These are phyloP conservation scores for Camponotus vicinus DNA, from an alignment of 1,140 invertebrate species.

Conservation along the genomic window DNA sequence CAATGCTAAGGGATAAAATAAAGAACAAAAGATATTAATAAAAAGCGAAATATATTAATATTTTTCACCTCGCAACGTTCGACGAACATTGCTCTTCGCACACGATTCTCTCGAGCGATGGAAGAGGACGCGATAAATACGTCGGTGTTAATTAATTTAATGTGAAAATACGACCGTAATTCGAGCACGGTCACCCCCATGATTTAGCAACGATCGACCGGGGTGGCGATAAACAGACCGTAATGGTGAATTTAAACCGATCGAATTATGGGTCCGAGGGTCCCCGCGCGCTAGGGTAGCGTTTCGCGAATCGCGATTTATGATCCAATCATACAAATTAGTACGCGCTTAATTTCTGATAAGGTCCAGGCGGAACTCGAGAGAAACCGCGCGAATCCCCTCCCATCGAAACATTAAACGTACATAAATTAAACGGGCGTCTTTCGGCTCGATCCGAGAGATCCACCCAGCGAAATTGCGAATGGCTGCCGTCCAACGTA, in stretches of 20 bases:
- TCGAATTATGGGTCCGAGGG: constrained; percentile 11
- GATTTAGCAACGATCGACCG: background rate
- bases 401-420: constrained; percentile 15
- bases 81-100: background rate
- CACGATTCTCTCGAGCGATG: background rate
- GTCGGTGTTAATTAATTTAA: constrained; percentile 27
- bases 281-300: background rate
- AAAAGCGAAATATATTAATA: background rate
- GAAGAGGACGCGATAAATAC: background rate
- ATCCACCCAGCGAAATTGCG: constrained; percentile 8
- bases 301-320: background rate
- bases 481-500: background rate
- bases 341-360: background rate
- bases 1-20: background rate
- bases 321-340: constrained; percentile 39
- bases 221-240: constrained; percentile 15
- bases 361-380: background rate
- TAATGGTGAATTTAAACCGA: constrained; percentile 45
- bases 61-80: background rate
- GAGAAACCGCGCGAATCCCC: background rate
- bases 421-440: background rate
- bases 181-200: background rate
- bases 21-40: background rate
- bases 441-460: background rate
- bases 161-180: background rate